Evolutionary conservation across 2,888 invertebrate genomes (phyloP).

Genomic region (Hypena proboscidalis): DNA sequence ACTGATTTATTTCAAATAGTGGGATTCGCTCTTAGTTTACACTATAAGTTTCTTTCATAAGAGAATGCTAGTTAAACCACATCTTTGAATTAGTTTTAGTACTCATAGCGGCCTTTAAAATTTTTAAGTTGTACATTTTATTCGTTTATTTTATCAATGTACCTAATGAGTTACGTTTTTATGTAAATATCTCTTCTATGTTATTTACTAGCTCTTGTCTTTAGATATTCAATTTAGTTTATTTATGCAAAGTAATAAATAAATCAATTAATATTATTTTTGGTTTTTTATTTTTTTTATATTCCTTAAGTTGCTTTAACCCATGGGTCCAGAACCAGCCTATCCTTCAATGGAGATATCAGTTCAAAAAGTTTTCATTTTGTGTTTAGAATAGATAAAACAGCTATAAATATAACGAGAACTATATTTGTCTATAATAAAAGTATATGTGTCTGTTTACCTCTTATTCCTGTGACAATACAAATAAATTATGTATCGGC

Average conservation of each 20-base stretch:
- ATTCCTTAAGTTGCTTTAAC: conserved; percentile 48
- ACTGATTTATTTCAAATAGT: conserved; percentile 65
- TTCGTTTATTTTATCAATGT: conserved; percentile 62
- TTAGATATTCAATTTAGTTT: conserved; percentile 80
- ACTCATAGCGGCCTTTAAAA: conserved; percentile 59
- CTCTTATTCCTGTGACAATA: conserved; percentile 74
- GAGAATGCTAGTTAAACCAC: conserved; percentile 49
- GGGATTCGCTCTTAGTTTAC: conserved; percentile 55
- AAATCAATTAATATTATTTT: conserved; percentile 73
- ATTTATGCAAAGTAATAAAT: conserved; percentile 81
- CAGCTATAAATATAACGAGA: conserved; percentile 23
- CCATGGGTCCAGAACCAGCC: conserved; percentile 62
- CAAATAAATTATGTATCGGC: conserved; percentile 36
- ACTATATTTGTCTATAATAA: conserved; percentile 39
- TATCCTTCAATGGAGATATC: conserved; percentile 40
- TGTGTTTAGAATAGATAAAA: conserved; percentile 26
- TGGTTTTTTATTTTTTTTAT: conserved; percentile 57
- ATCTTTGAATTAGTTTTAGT: conserved; percentile 57
- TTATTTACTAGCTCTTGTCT: conserved; percentile 74
- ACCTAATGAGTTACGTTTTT: conserved; percentile 64
- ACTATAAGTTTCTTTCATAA: conserved; percentile 50
- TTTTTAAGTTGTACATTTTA: conserved; percentile 80
- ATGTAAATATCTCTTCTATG: conserved; percentile 77
- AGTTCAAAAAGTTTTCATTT: conserved; percentile 45
- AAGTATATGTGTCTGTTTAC: conserved; percentile 50